phyloP scores from a whole-genome alignment of 2,888 invertebrate species.

The Spisula subtruncata region DNA sequence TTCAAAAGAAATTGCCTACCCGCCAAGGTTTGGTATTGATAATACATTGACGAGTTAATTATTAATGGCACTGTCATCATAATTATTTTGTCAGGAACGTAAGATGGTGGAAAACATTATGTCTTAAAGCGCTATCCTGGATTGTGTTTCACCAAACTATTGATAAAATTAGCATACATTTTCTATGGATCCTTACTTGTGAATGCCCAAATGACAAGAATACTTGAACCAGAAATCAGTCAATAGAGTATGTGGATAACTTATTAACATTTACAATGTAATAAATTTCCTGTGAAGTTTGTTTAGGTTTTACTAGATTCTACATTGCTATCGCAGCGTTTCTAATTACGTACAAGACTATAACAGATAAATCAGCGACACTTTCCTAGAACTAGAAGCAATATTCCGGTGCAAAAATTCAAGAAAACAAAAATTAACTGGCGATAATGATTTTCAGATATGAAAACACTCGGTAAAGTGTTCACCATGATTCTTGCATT shows the following conservation, averaged over 20 bases:
- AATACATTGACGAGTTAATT: not conserved
- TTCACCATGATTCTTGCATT: not conserved
- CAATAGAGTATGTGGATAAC: not conserved
- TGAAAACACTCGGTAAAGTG: not conserved
- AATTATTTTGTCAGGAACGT: no score
- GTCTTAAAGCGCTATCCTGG: no score
- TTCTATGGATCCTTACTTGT: no score
- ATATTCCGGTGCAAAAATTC: not conserved
- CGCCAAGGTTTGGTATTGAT: not conserved
- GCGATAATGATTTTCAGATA: not conserved
- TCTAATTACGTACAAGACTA: not conserved
- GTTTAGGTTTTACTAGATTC: not conserved
- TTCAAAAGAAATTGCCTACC: not conserved
- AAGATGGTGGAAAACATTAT: no score
- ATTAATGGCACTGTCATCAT: no score
- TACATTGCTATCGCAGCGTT: not conserved
- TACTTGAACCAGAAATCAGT: not conserved
- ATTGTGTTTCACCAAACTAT: no score
- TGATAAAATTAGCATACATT: no score
- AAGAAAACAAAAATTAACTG: not conserved
- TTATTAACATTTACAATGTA: not conserved
- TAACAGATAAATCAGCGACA: not conserved
- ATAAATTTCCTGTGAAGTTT: not conserved
- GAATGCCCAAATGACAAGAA: no score
- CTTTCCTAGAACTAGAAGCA: not conserved